phyloP scores from a whole-genome alignment of 1,140 invertebrate genomes.

The Scylla paramamosain region DNA sequence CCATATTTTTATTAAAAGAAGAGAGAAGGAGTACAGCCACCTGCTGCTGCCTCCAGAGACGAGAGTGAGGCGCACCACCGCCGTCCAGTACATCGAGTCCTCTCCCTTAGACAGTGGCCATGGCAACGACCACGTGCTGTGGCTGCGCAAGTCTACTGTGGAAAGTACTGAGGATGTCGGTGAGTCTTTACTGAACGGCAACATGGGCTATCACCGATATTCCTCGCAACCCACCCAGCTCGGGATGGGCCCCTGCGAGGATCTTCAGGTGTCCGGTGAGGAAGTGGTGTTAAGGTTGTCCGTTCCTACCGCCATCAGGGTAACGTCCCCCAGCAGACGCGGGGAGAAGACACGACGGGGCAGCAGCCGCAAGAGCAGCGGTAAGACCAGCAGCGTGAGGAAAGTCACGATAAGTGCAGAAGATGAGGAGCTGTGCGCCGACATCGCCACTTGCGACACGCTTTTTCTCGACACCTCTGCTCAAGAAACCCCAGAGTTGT shows the following conservation, averaged over 20 bases:
- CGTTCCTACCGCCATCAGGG: slow-evolving; percentile 45
- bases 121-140: slow-evolving; percentile 51
- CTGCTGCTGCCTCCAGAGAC: slow-evolving; percentile 31
- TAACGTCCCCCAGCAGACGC: background rate
- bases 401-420: slow-evolving; percentile 3
- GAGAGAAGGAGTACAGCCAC: slow-evolving; percentile 55
- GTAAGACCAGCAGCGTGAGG: background rate
- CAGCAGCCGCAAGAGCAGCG: slow-evolving; percentile 49
- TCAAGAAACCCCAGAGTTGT: slow-evolving; percentile 75
- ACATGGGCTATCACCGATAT: slow-evolving; percentile 61
- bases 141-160: slow-evolving; percentile 24
- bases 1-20: slow-evolving; percentile 24
- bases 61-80: background rate
- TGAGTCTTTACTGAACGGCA: slow-evolving; percentile 48
- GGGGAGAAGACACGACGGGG: slow-evolving; percentile 36
- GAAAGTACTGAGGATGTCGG: slow-evolving; percentile 30
- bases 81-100: background rate
- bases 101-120: background rate
- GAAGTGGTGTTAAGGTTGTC: slow-evolving; percentile 65
- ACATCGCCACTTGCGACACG: slow-evolving; percentile 76
- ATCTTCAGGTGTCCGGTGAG: slow-evolving; percentile 57
- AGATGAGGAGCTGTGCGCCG: slow-evolving; percentile 72
- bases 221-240: slow-evolving; percentile 64
- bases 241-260: slow-evolving; percentile 67
- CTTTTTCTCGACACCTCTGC: slow-evolving; percentile 75